Evolutionary conservation across 2,888 invertebrate genomes (phyloP), one percentile per base, ranked within the genome.

Genomic region (Ennomos erosarius): DNA sequence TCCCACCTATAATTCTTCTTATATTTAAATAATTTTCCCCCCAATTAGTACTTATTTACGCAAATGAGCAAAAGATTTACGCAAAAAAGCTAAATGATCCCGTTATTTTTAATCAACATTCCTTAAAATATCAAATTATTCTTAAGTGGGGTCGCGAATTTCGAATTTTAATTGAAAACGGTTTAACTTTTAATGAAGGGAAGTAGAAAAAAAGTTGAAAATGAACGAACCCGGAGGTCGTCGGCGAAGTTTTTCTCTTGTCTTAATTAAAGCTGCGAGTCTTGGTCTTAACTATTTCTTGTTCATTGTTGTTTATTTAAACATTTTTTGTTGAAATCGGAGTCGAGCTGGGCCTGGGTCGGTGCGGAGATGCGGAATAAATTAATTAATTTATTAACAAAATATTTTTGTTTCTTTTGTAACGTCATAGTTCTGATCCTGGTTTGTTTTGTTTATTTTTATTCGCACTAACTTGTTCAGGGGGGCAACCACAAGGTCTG

Each of bases 161-260:
- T 76, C 68, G 68, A 71, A 75, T 81, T 84, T 84, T 84, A 84
- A 85, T 85, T 84, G 84, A 84, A 82, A 81, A 75, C 74, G 72
- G 72, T 80, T 79, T 65, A 83, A 85, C 78, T 85, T 86, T 85
- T 85, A 84, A 85, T 81, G 81, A 84, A 79, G 78, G 73, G 60
- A 73, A 76, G 78, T 75, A 75, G 40, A 74, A 73, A 76, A 79
- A 78, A 82, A 78, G 73, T 79, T 74, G 70, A 65, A 64, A 77
- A 71, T 73, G 65, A 72, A 74, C 70, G 65, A 72, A 74, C 70
- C 62, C 64, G 56, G 52, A 65, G 69, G 50, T 50, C 58, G 59
- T 50, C 55, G 53, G 59, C 50, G 51, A 60, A 67, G 66, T 60
- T 68, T 64, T 65, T 67, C 70, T 68, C 70, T 68, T 68, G 73